A percentile compares a stretch with the other conserved stretches of the same genome.
These are phyloP conservation scores for Mobula birostris DNA, from an alignment of 2,113 vertebrate species.

Conservation along the genomic window DNA sequence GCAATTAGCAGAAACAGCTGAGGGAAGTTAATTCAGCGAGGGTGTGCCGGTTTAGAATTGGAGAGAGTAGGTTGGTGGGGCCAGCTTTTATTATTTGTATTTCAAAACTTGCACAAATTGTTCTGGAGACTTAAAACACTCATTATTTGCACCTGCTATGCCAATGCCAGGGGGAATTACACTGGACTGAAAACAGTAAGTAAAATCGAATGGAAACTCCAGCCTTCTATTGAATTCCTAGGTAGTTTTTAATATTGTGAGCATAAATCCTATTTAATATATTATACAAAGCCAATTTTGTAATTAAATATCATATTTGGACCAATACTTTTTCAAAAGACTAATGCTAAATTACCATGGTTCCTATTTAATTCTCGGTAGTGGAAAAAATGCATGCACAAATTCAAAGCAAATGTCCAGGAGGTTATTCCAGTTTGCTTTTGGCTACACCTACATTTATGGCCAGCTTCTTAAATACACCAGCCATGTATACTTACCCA, in stretches of 20 bases:
- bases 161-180: no score
- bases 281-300: neutral
- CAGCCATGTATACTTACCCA: slow-evolving; percentile 64
- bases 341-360: neutral
- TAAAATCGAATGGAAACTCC: no score
- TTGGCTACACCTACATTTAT: neutral
- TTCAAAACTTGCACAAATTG: no score
- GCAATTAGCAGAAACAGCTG: no score
- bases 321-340: neutral
- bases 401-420: neutral
- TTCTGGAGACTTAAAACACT: no score
- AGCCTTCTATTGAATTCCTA: neutral
- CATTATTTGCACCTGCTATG: no score
- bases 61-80: no score
- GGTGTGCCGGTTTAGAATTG: no score
- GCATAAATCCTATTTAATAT: no score
- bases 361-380: neutral
- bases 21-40: no score
- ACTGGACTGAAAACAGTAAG: no score
- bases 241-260: neutral
- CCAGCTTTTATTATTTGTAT: no score
- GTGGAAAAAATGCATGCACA: neutral
- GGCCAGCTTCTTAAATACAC: neutral
- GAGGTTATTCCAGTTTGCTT: neutral
- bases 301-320: neutral